These are phyloP conservation scores for Oceanodroma tethys DNA, from an alignment of 2,113 vertebrate genomes.

Conservation along the genomic window DNA sequence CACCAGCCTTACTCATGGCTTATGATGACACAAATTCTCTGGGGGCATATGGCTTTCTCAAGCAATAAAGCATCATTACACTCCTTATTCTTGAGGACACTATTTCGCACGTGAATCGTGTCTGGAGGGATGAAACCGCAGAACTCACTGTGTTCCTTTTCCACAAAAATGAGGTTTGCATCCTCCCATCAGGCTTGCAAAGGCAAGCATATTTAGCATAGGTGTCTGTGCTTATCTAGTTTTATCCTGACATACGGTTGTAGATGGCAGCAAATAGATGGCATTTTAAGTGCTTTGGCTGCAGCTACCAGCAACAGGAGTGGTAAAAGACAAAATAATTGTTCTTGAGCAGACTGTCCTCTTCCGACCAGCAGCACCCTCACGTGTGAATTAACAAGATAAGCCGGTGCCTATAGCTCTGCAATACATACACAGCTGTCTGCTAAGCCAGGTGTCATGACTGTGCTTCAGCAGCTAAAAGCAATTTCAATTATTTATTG, in stretches of 20 bases:
- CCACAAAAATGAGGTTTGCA: neutral
- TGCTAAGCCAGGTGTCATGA: neutral
- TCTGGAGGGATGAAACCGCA: neutral
- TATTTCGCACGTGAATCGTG: neutral
- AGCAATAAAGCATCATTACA: slow-evolving; percentile 27
- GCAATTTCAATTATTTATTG: too few species aligned
- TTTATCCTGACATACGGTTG: neutral
- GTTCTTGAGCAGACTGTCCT: slow-evolving; percentile 10
- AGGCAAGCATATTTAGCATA: neutral
- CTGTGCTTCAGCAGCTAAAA: neutral
- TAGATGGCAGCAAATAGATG: neutral
- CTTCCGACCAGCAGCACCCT: neutral
- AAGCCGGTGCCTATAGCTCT: neutral
- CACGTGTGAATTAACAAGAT: neutral
- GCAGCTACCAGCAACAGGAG: neutral
- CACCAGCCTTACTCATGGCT: neutral
- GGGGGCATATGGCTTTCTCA: slow-evolving; percentile 26
- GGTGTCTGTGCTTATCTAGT: neutral
- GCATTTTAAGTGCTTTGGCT: neutral
- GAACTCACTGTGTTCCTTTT: neutral
- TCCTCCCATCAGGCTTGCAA: neutral
- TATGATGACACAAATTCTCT: slow-evolving; percentile 17
- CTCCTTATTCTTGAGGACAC: neutral
- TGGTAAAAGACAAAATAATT: neutral
- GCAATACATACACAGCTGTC: neutral